phyloP scores from a whole-genome alignment of 1,140 invertebrate species.

The Elymnias hypermnestra region DNA sequence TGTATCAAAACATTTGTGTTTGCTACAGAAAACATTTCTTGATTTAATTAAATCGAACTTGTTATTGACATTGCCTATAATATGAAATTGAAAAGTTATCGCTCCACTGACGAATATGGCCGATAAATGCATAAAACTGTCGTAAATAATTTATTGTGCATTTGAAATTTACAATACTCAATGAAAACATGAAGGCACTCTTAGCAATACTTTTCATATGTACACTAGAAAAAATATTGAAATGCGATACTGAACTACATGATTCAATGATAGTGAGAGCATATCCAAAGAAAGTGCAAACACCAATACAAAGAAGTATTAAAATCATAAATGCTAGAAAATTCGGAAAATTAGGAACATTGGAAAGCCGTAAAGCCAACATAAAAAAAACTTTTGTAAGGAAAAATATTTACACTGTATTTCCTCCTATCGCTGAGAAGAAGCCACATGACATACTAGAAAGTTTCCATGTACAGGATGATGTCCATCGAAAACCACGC shows the following conservation, averaged over 20 bases:
- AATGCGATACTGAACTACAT: constrained; percentile 15
- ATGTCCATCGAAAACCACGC: constrained; percentile 27
- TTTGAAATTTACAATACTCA: not conserved
- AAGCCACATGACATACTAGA: constrained; percentile 2
- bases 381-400: constrained; percentile 9
- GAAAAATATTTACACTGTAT: constrained; percentile 24
- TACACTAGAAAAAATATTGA: constrained; percentile 12
- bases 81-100: constrained; percentile 35
- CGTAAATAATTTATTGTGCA: constrained; percentile 31
- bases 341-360: constrained; percentile 18
- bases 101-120: constrained; percentile 29
- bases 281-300: constrained; percentile 32
- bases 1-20: no score
- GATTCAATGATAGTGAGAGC: constrained; percentile 12
- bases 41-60: not conserved
- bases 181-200: constrained; percentile 24
- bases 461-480: constrained; percentile 10
- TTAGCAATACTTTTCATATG: constrained; percentile 18
- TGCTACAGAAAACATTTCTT: not conserved
- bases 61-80: constrained; percentile 9
- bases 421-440: constrained; percentile 14
- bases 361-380: constrained; percentile 13
- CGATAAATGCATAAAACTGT: constrained; percentile 35
- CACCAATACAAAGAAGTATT: constrained; percentile 14
- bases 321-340: constrained; percentile 31